phyloP scores from a whole-genome alignment of 1,140 invertebrate genomes.

The Drosophila littoralis region DNA sequence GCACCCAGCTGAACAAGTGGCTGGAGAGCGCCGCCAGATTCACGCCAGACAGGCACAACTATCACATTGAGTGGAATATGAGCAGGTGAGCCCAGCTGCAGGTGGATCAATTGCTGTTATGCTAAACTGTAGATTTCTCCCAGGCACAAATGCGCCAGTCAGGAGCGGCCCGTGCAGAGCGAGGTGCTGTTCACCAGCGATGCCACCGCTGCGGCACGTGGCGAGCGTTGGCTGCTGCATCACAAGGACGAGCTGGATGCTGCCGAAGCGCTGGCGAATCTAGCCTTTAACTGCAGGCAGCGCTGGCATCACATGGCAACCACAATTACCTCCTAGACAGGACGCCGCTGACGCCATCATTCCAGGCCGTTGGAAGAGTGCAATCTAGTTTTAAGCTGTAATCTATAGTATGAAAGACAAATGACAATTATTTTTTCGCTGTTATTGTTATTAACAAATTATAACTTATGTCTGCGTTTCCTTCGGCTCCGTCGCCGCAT shows the following conservation, averaged over 20 bases:
- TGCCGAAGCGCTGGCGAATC: constrained; percentile 87
- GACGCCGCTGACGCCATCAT: constrained; percentile 65
- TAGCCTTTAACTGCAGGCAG: constrained; percentile 81
- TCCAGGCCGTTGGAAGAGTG: constrained; percentile 81
- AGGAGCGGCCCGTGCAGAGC: constrained; percentile 32
- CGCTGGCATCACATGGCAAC: constrained; percentile 53
- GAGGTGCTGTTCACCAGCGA: constrained; percentile 59
- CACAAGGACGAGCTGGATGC: constrained; percentile 89
- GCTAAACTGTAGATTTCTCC: neutral
- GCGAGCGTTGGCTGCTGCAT: constrained; percentile 83
- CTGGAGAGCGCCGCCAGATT: constrained; percentile 88
- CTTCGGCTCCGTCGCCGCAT: constrained; percentile 49
- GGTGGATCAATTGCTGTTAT: neutral
- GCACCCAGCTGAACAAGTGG: constrained; percentile 87
- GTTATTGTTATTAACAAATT: constrained; percentile 49
- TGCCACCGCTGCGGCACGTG: constrained; percentile 43
- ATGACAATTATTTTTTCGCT: constrained; percentile 40
- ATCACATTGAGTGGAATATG: constrained; percentile 87
- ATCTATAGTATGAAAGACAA: constrained; percentile 71
- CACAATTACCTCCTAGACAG: constrained; percentile 66
- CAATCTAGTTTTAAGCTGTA: constrained; percentile 74
- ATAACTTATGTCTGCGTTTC: constrained; percentile 33
- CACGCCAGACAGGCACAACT: constrained; percentile 88
- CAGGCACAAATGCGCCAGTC: constrained; percentile 51
- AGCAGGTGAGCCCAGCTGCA: constrained; percentile 65